Percentiles rank a stretch among this genome's conserved stretches.
Evolutionary conservation across 2,113 vertebrate genomes (phyloP).

Genomic region (Pterophyllum scalare): DNA sequence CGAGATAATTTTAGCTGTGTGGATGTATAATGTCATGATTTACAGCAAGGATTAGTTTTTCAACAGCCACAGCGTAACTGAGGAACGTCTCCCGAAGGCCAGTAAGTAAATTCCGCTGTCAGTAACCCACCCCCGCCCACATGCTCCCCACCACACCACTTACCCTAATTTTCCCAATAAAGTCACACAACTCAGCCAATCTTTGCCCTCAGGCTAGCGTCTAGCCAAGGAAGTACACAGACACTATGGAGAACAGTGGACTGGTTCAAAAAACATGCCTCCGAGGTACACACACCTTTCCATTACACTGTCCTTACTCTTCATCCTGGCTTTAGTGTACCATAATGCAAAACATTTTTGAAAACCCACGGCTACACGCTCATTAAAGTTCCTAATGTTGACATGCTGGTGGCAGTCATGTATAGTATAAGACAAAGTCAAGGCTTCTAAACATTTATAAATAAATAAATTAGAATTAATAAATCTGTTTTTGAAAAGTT

Average conservation of each 20-base stretch:
- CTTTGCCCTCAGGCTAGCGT: slow-evolving; percentile 34
- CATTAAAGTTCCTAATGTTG: background rate
- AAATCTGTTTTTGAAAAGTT: background rate
- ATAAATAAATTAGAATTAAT: background rate
- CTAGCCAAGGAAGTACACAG: slow-evolving; percentile 29
- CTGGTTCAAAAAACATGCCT: background rate
- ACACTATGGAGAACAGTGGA: slow-evolving; percentile 1
- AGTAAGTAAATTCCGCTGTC: slow-evolving; percentile 68
- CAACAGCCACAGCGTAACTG: slow-evolving; percentile 69
- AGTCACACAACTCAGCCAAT: slow-evolving; percentile 55
- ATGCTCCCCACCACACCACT: slow-evolving; percentile 57
- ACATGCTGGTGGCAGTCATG: background rate
- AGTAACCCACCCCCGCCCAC: slow-evolving; percentile 54
- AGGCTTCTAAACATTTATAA: background rate
- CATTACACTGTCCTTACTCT: background rate
- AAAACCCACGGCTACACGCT: background rate
- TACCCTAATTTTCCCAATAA: slow-evolving; percentile 70
- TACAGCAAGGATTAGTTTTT: slow-evolving; percentile 76
- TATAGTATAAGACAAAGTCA: background rate
- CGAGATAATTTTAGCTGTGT: slow-evolving; percentile 72
- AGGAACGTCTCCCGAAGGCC: slow-evolving; percentile 66
- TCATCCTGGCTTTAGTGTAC: background rate
- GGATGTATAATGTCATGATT: slow-evolving; percentile 76
- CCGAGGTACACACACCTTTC: background rate
- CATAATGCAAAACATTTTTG: background rate